Conservation (phyloP, 2,797 vertebrate species). For the Thripadectes ignobilis region DNA sequence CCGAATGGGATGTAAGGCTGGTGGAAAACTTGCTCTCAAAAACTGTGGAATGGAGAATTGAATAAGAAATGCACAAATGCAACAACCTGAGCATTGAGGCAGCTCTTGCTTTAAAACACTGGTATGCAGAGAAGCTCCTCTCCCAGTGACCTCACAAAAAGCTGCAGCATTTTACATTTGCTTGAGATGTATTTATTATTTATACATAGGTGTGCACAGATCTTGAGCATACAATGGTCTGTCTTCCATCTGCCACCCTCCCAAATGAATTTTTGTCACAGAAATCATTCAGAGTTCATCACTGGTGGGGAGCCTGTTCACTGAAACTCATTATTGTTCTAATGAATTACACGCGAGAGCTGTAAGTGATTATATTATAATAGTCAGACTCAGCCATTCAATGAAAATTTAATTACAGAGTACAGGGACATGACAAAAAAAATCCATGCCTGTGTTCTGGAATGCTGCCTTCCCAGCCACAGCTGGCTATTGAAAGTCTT, state of each 20-base stretch:
- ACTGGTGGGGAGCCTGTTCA: conserved; percentile 38
- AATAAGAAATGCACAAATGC: background rate
- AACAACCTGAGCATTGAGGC: background rate
- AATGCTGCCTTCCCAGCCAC: conserved; percentile 21
- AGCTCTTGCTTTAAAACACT: background rate
- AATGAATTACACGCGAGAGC: conserved; percentile 52
- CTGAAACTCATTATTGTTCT: conserved; percentile 66
- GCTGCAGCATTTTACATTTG: background rate
- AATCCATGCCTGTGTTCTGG: conserved; percentile 10
- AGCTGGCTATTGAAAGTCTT: conserved; percentile 15
- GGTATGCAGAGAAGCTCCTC: background rate
- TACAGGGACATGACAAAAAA: conserved; percentile 20
- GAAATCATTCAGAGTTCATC: conserved; percentile 53
- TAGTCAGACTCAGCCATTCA: conserved; percentile 56
- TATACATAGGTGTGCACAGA: background rate
- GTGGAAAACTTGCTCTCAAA: background rate
- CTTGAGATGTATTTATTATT: background rate
- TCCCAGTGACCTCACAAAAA: background rate
- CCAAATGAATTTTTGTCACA: conserved; percentile 29
- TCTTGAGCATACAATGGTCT: background rate
- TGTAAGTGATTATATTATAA: conserved; percentile 62
- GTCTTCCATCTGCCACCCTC: background rate
- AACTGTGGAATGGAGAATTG: background rate
- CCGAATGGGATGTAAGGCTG: background rate
- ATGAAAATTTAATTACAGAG: conserved; percentile 65